Percentiles rank a stretch among this genome's conserved stretches.
Conservation (phyloP, 2,797 vertebrate species). For the Avahi laniger region DNA sequence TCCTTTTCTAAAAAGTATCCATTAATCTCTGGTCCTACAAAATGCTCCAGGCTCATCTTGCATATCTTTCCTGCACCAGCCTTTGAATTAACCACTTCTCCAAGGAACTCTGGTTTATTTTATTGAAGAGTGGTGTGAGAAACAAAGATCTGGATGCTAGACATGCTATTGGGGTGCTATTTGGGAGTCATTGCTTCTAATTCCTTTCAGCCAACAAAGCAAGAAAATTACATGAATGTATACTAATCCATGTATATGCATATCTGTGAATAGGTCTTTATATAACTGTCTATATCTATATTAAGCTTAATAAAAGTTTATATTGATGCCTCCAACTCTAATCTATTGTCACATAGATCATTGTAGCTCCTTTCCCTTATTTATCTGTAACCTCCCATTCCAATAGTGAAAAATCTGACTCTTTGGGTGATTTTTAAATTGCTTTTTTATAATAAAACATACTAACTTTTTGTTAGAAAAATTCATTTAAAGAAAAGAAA, state of each 20-base stretch:
- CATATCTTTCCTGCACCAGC: background rate
- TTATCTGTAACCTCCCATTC: background rate
- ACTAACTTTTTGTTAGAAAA: conserved; percentile 2
- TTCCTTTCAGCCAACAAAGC: background rate
- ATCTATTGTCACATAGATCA: background rate
- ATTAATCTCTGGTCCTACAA: background rate
- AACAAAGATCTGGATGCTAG: background rate
- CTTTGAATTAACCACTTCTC: background rate
- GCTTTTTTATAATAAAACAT: background rate
- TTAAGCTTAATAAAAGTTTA: background rate
- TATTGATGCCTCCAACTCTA: background rate
- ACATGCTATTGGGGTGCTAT: background rate
- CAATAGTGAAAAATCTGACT: background rate
- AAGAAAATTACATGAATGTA: background rate
- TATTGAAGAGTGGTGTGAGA: background rate
- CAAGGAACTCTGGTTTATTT: background rate
- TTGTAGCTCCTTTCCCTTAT: background rate
- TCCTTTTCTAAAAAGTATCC: background rate
- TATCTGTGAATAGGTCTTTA: background rate
- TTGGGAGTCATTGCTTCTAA: background rate
- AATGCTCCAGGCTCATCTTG: background rate
- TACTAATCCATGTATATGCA: background rate
- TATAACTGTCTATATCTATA: background rate
- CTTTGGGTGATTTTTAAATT: background rate
- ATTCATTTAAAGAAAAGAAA: background rate